Conservation (phyloP, 2,888 invertebrate genomes). For the Lobophora halterata region DNA sequence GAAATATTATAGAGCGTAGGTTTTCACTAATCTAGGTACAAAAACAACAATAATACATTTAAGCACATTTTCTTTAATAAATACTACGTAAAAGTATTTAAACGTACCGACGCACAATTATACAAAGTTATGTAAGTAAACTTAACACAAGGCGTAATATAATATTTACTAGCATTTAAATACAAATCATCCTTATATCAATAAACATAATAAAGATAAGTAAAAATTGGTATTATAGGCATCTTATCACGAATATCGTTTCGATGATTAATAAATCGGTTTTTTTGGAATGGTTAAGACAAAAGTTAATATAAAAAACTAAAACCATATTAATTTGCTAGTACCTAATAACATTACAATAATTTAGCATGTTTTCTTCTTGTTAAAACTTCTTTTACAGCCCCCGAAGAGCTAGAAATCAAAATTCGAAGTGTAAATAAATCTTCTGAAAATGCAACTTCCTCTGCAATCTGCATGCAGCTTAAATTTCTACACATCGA, state of each 20-base stretch:
- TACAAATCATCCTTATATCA: no score
- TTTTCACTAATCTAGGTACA: no score
- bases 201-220: slow-evolving; percentile 31
- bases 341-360: slow-evolving; percentile 11
- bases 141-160: slow-evolving; percentile 12
- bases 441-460: no score
- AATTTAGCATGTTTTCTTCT: slow-evolving; percentile 11
- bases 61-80: slow-evolving; percentile 16
- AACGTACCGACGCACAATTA: background rate
- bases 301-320: slow-evolving; percentile 43
- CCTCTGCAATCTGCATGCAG: no score
- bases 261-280: slow-evolving; percentile 30
- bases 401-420: slow-evolving; percentile 62
- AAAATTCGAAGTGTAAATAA: slow-evolving; percentile 26
- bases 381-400: slow-evolving; percentile 41
- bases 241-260: slow-evolving; percentile 36
- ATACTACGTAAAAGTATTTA: no score
- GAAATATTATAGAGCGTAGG: no score
- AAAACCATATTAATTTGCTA: slow-evolving; percentile 32
- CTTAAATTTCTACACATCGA: slow-evolving; percentile 11
- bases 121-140: background rate
- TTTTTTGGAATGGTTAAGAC: slow-evolving; percentile 58
- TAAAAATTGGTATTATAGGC: no score
- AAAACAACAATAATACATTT: background rate
- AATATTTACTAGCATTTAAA: slow-evolving; percentile 1